These are phyloP conservation scores for Trididemnum nubilum DNA, from an alignment of 23 tunicate species.

Conservation along the genomic window DNA sequence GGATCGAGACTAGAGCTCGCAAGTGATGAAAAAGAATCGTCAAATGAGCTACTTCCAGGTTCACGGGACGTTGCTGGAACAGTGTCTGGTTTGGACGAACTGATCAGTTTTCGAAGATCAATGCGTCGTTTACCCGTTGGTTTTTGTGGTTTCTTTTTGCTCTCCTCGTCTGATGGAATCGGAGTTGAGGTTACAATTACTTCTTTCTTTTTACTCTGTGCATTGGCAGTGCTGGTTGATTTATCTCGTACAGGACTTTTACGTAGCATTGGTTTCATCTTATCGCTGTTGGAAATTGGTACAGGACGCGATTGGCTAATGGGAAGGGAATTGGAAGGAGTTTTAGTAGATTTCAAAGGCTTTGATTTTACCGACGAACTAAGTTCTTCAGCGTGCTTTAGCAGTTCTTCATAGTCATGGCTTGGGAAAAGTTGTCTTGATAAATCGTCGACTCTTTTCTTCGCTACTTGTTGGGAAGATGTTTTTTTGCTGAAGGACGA, in stretches of 20 bases:
- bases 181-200: not conserved
- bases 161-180: not conserved
- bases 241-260: not conserved
- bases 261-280: not conserved
- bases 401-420: slow-evolving; percentile 44
- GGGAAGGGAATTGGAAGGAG: not conserved
- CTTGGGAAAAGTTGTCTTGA: not conserved
- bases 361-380: slow-evolving; percentile 10
- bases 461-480: not conserved
- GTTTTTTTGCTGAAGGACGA: slow-evolving; percentile 11
- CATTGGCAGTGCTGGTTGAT: not conserved
- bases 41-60: not conserved
- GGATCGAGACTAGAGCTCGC: not conserved
- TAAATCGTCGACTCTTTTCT: slow-evolving; percentile 2
- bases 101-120: slow-evolving; percentile 46
- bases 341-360: not conserved
- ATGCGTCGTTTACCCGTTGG: slow-evolving; percentile 30
- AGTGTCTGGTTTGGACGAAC: not conserved
- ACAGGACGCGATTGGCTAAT: not conserved
- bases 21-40: not conserved
- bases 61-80: not conserved
- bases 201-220: not conserved
- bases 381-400: slow-evolving; percentile 51
- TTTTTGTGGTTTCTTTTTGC: not conserved
- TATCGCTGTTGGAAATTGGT: not conserved